Conservation (phyloP, 1,140 invertebrate genomes). For the Copidosoma floridanum region DNA sequence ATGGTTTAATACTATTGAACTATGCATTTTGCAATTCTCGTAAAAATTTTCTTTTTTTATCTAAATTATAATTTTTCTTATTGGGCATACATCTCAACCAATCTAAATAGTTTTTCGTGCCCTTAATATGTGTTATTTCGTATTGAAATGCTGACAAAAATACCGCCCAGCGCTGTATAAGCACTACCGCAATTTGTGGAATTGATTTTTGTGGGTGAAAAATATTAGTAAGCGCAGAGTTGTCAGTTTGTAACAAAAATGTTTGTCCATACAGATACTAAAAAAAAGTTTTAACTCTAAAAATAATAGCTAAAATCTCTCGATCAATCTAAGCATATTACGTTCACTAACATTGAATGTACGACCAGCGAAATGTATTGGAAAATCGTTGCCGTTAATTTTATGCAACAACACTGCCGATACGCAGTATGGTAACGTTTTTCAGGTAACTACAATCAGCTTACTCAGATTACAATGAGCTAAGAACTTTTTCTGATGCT, state of each 20-base stretch:
- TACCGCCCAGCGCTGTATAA: background rate
- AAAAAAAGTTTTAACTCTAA: background rate
- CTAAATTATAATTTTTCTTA: too few relatives aligned
- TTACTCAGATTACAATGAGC: too few relatives aligned
- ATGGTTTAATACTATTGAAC: too few relatives aligned
- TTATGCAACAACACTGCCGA: constrained; percentile 16
- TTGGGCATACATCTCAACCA: too few relatives aligned
- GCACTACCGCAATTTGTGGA: background rate
- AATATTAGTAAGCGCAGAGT: background rate
- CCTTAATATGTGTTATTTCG: too few relatives aligned
- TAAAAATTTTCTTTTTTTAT: too few relatives aligned
- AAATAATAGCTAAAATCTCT: constrained; percentile 5
- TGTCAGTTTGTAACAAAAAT: constrained; percentile 6
- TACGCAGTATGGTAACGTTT: too few relatives aligned
- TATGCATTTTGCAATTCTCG: too few relatives aligned
- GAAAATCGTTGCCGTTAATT: background rate
- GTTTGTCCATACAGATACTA: background rate
- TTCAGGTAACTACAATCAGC: too few relatives aligned
- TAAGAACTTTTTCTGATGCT: too few relatives aligned
- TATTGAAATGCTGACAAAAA: background rate
- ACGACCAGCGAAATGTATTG: background rate
- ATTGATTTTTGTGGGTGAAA: background rate
- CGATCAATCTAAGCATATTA: constrained; percentile 1
- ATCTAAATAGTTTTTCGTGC: too few relatives aligned
- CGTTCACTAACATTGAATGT: background rate